Percentiles rank a stretch among this genome's conserved stretches.
phyloP scores from a whole-genome alignment of 1,140 invertebrate species.

The Lepidurus apus region DNA sequence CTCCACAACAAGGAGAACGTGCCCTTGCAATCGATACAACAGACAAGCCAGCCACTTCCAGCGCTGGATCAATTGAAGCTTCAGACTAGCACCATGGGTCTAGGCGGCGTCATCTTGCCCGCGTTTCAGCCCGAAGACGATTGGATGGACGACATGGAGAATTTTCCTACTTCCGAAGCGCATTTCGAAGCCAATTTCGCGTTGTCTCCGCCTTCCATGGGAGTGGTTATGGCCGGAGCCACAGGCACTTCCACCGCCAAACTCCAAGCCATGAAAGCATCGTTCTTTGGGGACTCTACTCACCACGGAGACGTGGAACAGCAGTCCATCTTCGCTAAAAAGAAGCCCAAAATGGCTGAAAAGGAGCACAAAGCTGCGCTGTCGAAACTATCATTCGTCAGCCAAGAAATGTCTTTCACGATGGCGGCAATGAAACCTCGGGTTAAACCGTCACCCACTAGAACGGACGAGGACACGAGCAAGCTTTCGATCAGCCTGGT shows the following conservation, averaged over 20 bases:
- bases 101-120: background rate
- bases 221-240: constrained; percentile 51
- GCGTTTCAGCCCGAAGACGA: constrained; percentile 35
- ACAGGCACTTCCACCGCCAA: constrained; percentile 57
- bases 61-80: background rate
- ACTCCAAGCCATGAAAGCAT: constrained; percentile 80
- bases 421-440: background rate
- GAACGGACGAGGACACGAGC: background rate
- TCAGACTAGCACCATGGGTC: background rate
- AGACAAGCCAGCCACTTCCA: background rate
- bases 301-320: background rate
- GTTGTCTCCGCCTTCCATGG: constrained; percentile 30
- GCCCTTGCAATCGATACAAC: background rate
- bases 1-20: background rate
- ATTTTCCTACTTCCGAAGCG: background rate
- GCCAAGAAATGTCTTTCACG: background rate
- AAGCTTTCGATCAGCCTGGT: background rate
- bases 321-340: background rate
- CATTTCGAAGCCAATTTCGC: background rate
- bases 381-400: background rate
- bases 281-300: constrained; percentile 53
- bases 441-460: background rate
- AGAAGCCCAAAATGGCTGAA: constrained; percentile 5
- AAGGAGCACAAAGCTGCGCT: background rate
- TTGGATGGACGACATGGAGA: constrained; percentile 29